Evolutionary conservation across 2,797 vertebrate genomes (phyloP).

Genomic region (Tiaroga cobitis): DNA sequence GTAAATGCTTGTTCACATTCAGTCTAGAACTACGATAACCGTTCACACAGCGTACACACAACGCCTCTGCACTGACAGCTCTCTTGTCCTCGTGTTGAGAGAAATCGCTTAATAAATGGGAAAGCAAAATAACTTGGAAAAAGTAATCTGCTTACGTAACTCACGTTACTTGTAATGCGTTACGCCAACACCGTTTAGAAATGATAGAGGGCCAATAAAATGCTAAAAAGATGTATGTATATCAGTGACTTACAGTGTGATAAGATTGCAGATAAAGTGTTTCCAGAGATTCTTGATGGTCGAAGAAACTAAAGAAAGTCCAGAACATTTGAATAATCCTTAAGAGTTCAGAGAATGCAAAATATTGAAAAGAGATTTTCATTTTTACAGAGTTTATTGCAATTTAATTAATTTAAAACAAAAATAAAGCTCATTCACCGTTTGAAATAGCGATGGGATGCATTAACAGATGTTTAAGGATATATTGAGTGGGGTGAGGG

Average conservation of each 20-base stretch:
- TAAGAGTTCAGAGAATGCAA: background rate
- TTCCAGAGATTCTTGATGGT: background rate
- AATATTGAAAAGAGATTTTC: too few species aligned
- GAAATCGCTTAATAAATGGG: too few species aligned
- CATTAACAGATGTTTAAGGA: background rate
- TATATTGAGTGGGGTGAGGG: slow-evolving; percentile 61
- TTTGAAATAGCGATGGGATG: background rate
- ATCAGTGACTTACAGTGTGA: background rate
- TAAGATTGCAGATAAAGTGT: background rate
- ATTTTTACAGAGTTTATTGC: background rate
- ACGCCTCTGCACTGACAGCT: too few species aligned
- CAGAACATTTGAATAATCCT: background rate
- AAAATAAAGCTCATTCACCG: background rate
- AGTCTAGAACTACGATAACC: background rate
- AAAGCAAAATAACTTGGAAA: background rate
- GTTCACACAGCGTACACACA: background rate
- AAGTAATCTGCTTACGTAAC: too few species aligned
- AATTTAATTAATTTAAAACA: background rate
- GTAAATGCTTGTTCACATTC: background rate
- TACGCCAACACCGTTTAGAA: too few species aligned
- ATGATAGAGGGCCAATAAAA: background rate
- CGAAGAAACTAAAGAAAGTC: background rate
- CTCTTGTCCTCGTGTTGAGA: too few species aligned
- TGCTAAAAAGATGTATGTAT: background rate
- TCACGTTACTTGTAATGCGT: too few species aligned